These are phyloP conservation scores for Plumapathes pennacea DNA, from an alignment of 92 coral and sea anemone genomes.

Conservation along the genomic window DNA sequence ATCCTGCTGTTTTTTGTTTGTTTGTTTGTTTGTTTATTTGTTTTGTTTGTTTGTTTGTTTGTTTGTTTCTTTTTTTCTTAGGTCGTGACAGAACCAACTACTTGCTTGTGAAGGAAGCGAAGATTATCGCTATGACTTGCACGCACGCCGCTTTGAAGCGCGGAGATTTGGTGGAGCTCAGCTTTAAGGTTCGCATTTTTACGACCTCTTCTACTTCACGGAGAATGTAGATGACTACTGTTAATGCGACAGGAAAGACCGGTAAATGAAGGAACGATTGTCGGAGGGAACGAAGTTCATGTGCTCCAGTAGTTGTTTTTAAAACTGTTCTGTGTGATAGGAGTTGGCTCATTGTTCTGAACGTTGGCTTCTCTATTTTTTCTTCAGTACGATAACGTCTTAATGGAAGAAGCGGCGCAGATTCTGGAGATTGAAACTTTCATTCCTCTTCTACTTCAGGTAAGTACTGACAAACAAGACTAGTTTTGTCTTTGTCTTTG, in stretches of 20 bases:
- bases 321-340: too few species aligned
- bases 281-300: too few species aligned
- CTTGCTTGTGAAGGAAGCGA: constrained; percentile 95
- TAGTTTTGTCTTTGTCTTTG: not conserved
- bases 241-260: too few species aligned
- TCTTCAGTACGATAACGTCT: constrained; percentile 85
- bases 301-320: too few species aligned
- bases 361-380: too few species aligned
- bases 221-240: too few species aligned
- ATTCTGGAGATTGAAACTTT: constrained; percentile 97
- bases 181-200: constrained; percentile 89
- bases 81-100: constrained; percentile 98
- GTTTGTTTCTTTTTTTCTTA: not conserved
- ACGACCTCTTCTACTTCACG: too few species aligned
- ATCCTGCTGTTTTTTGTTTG: not conserved
- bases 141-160: constrained; percentile 97
- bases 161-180: constrained; percentile 87
- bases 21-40: not conserved
- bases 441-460: constrained; percentile 94
- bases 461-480: not conserved
- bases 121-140: constrained; percentile 98
- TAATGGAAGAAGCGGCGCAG: constrained; percentile 99
- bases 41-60: too few species aligned
- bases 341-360: too few species aligned
- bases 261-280: too few species aligned